Base-by-base conservation (phyloP, 2,888 invertebrate genomes). In the Leptodirus hochenwartii region DNA sequence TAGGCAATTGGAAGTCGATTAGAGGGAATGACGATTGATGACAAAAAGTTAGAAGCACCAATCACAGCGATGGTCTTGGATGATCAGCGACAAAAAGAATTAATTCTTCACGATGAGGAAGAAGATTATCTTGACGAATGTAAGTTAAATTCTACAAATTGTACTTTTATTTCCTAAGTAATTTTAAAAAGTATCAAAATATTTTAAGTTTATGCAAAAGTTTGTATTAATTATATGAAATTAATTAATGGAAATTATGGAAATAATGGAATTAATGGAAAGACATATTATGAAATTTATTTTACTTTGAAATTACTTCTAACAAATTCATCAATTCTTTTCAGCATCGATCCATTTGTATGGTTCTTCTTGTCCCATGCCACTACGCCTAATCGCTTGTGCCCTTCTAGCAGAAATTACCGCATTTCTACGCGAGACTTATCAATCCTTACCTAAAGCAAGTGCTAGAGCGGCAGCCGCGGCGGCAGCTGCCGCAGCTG, bases 91-190 rank as follows among this genome's bases (percentile, higher is more conserved):
- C 85, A 85, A 44, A 69, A 75, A 29, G 78, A 81, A 37, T 54
- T 87, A 8, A 53, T 82, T 25, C 65, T 78, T 27, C 80, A 82
- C 54, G 87, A 87, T 39, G 87, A 87, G 49, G 87, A 96, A 46
- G 98, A 98, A 58, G 95, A 98, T 54, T 98, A 93, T 49, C 61
- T 98, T 12, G 96, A 98, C 54, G 95, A 91, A 69, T 80, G 84
- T 80, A 44, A 41, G 27, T 33, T 5, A 5, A 5, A 28, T 5
- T 10, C n/a, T n/a, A 28, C 15, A 6, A 25, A 3, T 17, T 32
- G 10, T 10, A 27, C 6, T 9, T 27, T 27, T n/a, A n/a, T 24
- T 24, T 9, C 10, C 8, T 9, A 10, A 9, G 10, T 24, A 24
- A 6, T 24, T 24, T 9, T 24, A 24, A 9, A 9, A 24, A 24